Conservation (phyloP, 2,888 invertebrate genomes). For the Xestia c-nigrum region DNA sequence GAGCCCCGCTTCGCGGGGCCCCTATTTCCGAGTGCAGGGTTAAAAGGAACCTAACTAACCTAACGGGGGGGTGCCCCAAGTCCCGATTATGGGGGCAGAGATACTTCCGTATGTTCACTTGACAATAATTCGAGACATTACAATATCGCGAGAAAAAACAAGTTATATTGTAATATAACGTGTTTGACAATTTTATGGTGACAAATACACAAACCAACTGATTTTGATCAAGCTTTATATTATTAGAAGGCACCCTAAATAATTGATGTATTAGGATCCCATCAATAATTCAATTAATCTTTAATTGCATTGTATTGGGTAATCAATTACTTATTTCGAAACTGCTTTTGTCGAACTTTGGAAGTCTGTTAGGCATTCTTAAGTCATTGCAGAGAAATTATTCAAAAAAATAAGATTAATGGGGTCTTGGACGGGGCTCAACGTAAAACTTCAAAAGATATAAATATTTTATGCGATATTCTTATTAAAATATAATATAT, state of each 20-base stretch:
- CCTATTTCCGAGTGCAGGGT: too few relatives aligned
- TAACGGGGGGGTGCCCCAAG: too few relatives aligned
- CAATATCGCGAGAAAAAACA: too few relatives aligned
- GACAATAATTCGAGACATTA: too few relatives aligned
- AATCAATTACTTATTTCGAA: conserved; percentile 56
- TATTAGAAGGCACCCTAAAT: conserved; percentile 12
- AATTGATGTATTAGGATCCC: conserved; percentile 38
- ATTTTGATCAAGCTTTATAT: neutral
- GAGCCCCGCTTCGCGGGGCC: too few relatives aligned
- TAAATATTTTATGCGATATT: neutral
- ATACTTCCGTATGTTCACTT: too few relatives aligned
- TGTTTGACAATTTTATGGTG: too few relatives aligned
- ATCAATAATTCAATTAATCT: conserved; percentile 56
- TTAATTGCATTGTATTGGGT: conserved; percentile 46
- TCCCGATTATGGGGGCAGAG: too few relatives aligned
- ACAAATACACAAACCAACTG: neutral
- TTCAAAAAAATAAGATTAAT: conserved; percentile 4
- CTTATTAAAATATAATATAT: too few relatives aligned
- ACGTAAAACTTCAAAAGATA: conserved; percentile 1
- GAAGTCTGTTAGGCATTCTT: conserved; percentile 13
- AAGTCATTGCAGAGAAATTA: neutral
- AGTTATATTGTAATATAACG: too few relatives aligned
- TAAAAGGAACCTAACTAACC: too few relatives aligned
- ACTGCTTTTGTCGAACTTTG: conserved; percentile 35
- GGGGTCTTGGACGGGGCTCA: neutral